phyloP scores from a whole-genome alignment of 2,888 invertebrate species.

The Apeira syringaria region DNA sequence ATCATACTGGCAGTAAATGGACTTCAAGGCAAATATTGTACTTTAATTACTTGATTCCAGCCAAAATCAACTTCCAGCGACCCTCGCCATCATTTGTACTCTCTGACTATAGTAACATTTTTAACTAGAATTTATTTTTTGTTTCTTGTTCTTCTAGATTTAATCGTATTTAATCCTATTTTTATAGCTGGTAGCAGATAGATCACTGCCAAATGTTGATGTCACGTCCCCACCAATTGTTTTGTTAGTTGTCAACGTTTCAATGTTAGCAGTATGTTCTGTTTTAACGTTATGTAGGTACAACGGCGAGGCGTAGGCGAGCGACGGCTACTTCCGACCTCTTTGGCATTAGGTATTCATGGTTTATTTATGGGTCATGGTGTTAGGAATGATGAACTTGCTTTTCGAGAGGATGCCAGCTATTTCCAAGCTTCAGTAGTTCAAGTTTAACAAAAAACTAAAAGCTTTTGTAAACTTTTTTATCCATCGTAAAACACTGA shows the following conservation, averaged over 20 bases:
- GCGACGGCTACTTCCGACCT: slow-evolving; percentile 13
- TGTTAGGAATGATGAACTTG: slow-evolving; percentile 4
- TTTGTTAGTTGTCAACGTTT: slow-evolving; percentile 29
- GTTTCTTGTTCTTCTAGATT: too few relatives aligned
- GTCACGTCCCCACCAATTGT: slow-evolving; percentile 21
- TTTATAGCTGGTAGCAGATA: slow-evolving; percentile 12
- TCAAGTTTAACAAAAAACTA: neutral
- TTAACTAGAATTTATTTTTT: too few relatives aligned
- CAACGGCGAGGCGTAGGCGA: slow-evolving; percentile 20
- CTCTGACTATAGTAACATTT: too few relatives aligned
- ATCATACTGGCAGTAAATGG: too few relatives aligned
- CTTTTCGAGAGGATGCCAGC: neutral
- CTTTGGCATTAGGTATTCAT: slow-evolving; percentile 13
- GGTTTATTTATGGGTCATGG: slow-evolving; percentile 16
- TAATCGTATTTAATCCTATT: neutral
- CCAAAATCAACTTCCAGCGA: too few relatives aligned
- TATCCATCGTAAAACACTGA: too few relatives aligned
- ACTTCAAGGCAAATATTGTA: too few relatives aligned
- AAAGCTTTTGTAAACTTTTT: too few relatives aligned
- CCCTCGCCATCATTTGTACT: too few relatives aligned
- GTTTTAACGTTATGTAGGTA: slow-evolving; percentile 16
- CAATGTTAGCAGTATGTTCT: slow-evolving; percentile 19
- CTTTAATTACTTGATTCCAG: too few relatives aligned
- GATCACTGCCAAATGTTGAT: slow-evolving; percentile 26
- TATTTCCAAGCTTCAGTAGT: neutral